phyloP scores from a whole-genome alignment of 2,888 invertebrate genomes.

The Drosophila gaucha region DNA sequence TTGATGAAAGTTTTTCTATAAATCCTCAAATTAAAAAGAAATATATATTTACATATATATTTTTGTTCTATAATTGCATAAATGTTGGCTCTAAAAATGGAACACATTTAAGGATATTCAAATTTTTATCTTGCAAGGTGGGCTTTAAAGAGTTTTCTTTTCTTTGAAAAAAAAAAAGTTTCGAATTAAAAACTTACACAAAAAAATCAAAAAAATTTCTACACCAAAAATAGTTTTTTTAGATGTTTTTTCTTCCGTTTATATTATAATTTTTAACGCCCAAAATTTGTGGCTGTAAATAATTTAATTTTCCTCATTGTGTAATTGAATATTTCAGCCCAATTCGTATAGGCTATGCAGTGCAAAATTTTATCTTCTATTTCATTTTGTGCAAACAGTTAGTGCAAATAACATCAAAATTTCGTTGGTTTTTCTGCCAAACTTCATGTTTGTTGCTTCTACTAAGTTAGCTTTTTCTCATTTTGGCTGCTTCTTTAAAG shows the following conservation, averaged over 20 bases:
- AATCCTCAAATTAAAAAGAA: neutral
- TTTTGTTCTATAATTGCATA: slow-evolving; percentile 3
- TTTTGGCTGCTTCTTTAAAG: slow-evolving; percentile 43
- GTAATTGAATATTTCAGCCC: slow-evolving; percentile 34
- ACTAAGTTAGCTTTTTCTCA: slow-evolving; percentile 23
- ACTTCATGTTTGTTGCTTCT: slow-evolving; percentile 6
- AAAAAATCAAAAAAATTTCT: too few relatives aligned
- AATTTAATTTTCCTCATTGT: slow-evolving; percentile 7
- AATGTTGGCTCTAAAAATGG: slow-evolving; percentile 39
- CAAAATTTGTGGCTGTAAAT: neutral
- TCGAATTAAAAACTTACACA: slow-evolving; percentile 8
- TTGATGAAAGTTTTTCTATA: too few relatives aligned
- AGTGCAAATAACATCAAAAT: slow-evolving; percentile 49
- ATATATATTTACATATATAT: neutral
- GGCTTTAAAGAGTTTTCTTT: slow-evolving; percentile 23
- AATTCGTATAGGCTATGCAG: slow-evolving; percentile 23
- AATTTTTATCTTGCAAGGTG: slow-evolving; percentile 59
- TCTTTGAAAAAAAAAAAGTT: slow-evolving; percentile 6
- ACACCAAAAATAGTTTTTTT: slow-evolving; percentile 11
- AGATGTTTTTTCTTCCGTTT: neutral
- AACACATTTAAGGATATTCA: slow-evolving; percentile 69
- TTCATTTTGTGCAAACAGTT: slow-evolving; percentile 45
- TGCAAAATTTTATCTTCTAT: slow-evolving; percentile 45
- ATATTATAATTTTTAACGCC: slow-evolving; percentile 21
- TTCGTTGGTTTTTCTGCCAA: slow-evolving; percentile 29